Evolutionary conservation across 2,888 invertebrate species (phyloP), one percentile per base, ranked within the genome.

Genomic region (Suillia variegata): DNA sequence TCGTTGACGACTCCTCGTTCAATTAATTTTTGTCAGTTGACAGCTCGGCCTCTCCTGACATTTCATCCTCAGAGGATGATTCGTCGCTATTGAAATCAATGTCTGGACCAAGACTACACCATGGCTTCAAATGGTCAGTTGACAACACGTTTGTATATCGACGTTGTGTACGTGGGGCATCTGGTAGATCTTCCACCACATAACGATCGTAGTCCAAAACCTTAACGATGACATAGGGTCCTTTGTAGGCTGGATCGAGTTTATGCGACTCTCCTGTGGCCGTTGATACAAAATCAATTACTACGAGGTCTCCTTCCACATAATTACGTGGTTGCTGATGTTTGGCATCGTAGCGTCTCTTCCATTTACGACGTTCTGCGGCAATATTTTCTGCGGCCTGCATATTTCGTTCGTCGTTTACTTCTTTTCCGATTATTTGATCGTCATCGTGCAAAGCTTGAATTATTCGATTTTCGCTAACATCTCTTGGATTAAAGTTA

Each of bases 401-500:
- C n/a, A n/a, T n/a, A n/a, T n/a, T n/a, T n/a, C n/a, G n/a, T n/a
- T n/a, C n/a, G n/a, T n/a, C n/a, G n/a, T n/a, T n/a, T n/a, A n/a
- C n/a, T n/a, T n/a, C n/a, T n/a, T n/a, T n/a, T n/a, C n/a, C n/a
- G n/a, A n/a, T n/a, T n/a, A n/a, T 31, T 13, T 2, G 12, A 2
- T 55, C 54, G 3, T 59, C 59, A 17, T 59, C 51, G 22, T 57
- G 48, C 12, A 62, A 12, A 1, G 62, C 62, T 15, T 57, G 31
- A 13, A 62, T 33, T 2, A 64, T 6, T 45, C 58, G 57, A 31
- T 62, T 65, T 8, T 21, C 34, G 21, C 58, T 61, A 5, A 63
- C 54, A 13, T 63, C 58, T n/a, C 57, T 52, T 8, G 56, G 13
- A 4, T 61, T 56, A 54, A 65, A 69, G 58, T 67, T 62, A 26